Conservation (phyloP, 2,888 invertebrate genomes). For the Achlya flavicornis region DNA sequence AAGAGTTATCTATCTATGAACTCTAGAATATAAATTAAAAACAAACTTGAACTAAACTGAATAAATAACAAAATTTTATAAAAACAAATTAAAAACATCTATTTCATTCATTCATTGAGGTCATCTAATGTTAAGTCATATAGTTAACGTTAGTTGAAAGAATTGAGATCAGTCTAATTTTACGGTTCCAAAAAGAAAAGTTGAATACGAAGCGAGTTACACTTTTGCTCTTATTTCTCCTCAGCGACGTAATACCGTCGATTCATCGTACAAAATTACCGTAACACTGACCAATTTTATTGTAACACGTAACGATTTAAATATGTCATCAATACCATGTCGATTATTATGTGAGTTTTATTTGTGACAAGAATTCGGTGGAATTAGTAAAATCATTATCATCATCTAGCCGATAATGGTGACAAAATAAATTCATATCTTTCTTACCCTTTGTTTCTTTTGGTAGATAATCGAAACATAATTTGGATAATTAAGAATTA, state of each 20-base stretch:
- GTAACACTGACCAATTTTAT: constrained; percentile 8
- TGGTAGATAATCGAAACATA: no score
- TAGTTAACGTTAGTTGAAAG: neutral
- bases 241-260: neutral
- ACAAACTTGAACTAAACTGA: no score
- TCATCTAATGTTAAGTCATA: neutral
- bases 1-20: no score
- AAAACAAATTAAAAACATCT: neutral
- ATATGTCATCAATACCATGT: neutral
- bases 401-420: no score
- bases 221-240: constrained; percentile 2
- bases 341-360: neutral
- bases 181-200: neutral
- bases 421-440: no score
- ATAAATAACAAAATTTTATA: neutral
- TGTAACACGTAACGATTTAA: constrained; percentile 4
- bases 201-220: neutral
- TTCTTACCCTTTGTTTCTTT: no score
- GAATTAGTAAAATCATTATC: neutral
- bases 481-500: no score
- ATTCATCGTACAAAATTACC: constrained; percentile 12
- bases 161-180: constrained; percentile 1
- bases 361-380: neutral
- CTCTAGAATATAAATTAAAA: no score
- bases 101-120: neutral